Percentiles rank a stretch among this genome's conserved stretches.
These are phyloP conservation scores for Drosophila anomelani DNA, from an alignment of 2,888 invertebrate species.

Conservation along the genomic window DNA sequence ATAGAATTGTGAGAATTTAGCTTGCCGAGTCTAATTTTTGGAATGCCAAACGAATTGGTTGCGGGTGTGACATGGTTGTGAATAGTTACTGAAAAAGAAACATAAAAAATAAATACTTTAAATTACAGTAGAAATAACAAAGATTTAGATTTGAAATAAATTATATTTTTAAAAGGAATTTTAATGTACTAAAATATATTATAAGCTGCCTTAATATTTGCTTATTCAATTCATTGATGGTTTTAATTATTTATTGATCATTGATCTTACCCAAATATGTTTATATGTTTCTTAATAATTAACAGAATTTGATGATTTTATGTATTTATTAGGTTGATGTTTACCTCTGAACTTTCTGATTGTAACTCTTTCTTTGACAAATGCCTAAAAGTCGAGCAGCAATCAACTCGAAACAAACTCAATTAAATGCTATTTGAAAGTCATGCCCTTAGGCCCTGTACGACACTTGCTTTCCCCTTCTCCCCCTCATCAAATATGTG, in stretches of 20 bases:
- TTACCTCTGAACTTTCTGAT: background rate
- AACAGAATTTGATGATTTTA: too few relatives aligned
- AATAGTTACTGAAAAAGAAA: conserved; percentile 9
- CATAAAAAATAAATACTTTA: background rate
- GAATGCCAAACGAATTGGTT: conserved; percentile 19
- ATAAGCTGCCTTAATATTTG: background rate
- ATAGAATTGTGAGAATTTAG: conserved; percentile 31
- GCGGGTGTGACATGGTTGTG: conserved; percentile 23
- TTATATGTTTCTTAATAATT: too few relatives aligned
- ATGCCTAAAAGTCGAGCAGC: conserved; percentile 19
- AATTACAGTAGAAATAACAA: too few relatives aligned
- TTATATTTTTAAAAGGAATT: background rate
- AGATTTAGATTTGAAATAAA: background rate
- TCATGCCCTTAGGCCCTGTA: conserved; percentile 48
- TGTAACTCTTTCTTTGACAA: conserved; percentile 10
- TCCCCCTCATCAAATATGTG: conserved; percentile 23
- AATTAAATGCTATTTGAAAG: conserved; percentile 71
- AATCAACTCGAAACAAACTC: conserved; percentile 48
- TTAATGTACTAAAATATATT: background rate
- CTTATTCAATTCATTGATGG: too few relatives aligned
- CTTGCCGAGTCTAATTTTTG: conserved; percentile 21
- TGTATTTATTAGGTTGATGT: too few relatives aligned
- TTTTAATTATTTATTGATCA: too few relatives aligned
- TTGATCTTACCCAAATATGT: too few relatives aligned
- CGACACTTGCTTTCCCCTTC: conserved; percentile 18